A percentile compares a stretch with the other conserved stretches of the same genome.
Evolutionary conservation across 2,888 invertebrate genomes (phyloP).

Genomic region (Brassicogethes aeneus): DNA sequence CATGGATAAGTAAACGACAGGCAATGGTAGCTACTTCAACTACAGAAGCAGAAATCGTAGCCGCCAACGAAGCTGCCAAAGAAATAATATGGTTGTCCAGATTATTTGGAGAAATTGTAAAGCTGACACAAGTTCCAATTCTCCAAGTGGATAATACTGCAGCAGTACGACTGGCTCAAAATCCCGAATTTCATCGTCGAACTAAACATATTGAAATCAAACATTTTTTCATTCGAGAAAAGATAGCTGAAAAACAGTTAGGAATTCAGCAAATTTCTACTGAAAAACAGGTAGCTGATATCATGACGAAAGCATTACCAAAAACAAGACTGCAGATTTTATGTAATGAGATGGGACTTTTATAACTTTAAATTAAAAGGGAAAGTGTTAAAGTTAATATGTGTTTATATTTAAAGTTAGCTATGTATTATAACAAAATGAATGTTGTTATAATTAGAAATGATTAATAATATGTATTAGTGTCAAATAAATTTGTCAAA

Average conservation of each 20-base stretch:
- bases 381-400: too few species aligned
- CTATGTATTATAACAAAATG: too few species aligned
- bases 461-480: too few species aligned
- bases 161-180: slow-evolving; percentile 23
- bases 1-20: slow-evolving; percentile 20
- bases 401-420: too few species aligned
- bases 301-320: slow-evolving; percentile 22
- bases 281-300: slow-evolving; percentile 22
- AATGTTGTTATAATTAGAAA: too few species aligned
- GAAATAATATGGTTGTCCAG: slow-evolving; percentile 27
- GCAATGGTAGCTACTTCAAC: slow-evolving; percentile 11
- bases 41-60: slow-evolving; percentile 20
- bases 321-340: slow-evolving; percentile 13
- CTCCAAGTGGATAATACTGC: slow-evolving; percentile 26
- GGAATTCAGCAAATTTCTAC: too few species aligned
- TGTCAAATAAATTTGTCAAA: too few species aligned
- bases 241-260: too few species aligned
- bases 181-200: too few species aligned
- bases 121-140: slow-evolving; percentile 17
- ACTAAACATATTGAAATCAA: too few species aligned
- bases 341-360: slow-evolving; percentile 15
- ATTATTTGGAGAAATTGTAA: slow-evolving; percentile 21
- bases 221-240: too few species aligned
- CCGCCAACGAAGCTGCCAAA: slow-evolving; percentile 25
- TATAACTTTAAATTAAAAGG: too few species aligned